Evolutionary conservation across 2,797 vertebrate species (phyloP).

Genomic region (Alauda arvensis): DNA sequence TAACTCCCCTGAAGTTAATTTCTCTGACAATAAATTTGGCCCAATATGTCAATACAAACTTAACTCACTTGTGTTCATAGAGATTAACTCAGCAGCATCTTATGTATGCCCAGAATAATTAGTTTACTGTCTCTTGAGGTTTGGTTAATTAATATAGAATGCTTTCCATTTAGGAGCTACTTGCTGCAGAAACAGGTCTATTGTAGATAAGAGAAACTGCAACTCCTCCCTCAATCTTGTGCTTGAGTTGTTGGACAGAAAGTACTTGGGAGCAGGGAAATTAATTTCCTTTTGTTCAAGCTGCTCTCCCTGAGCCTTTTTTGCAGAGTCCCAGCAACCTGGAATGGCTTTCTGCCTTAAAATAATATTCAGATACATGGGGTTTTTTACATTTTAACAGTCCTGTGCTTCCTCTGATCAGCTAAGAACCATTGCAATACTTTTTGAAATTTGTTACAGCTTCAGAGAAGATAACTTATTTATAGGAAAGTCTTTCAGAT

Average conservation of each 20-base stretch:
- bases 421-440: neutral
- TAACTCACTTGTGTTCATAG: slow-evolving; percentile 41
- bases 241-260: neutral
- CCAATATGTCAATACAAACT: slow-evolving; percentile 45
- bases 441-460: slow-evolving; percentile 44
- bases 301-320: neutral
- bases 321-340: neutral
- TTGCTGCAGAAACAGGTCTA: slow-evolving; percentile 9
- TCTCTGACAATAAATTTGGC: slow-evolving; percentile 42
- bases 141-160: slow-evolving; percentile 52
- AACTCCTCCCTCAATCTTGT: neutral
- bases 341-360: neutral
- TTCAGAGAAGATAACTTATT: slow-evolving; percentile 65
- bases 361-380: neutral
- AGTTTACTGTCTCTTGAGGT: slow-evolving; percentile 40
- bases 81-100: slow-evolving; percentile 42
- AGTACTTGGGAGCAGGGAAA: neutral
- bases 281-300: neutral
- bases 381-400: neutral
- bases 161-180: slow-evolving; percentile 40
- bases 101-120: slow-evolving; percentile 52
- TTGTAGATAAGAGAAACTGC: slow-evolving; percentile 10
- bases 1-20: slow-evolving; percentile 23
- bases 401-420: neutral
- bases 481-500: slow-evolving; percentile 60